Base-by-base conservation (phyloP, 2,113 vertebrate genomes). In the Calidris pugnax region DNA sequence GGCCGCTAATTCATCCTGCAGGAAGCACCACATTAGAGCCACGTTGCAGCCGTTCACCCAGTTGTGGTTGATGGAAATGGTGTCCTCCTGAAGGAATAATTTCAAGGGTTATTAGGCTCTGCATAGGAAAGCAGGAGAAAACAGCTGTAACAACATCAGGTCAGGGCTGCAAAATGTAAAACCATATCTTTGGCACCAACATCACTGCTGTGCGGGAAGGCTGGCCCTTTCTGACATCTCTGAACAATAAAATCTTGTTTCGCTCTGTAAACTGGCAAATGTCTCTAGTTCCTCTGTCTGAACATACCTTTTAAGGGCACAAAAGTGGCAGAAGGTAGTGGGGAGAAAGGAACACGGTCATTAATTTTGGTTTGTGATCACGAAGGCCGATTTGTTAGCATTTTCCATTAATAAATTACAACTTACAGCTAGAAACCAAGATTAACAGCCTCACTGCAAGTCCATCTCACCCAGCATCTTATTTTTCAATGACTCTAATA, bases 1-100 rank as follows among this genome's bases (percentile, higher is more conserved):
- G 0, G 99, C 98, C 1, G 91, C 97, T 26, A 99, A 97, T 90
- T 99, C 99, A 18, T 96, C 98, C 95, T 99, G 99, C 47, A 99
- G 99, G 95, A 99, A 99, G 95, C 97, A 87, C 99, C 99, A 99
- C 99, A 99, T 99, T 48, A 98, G 96, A 82, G 99, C 98, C 93
- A 99, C 91, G 37, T 99, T 99, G 96, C 98, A 99, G 91, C 99
- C 99, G 4, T 99, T 99, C 60, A 99, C 92, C 99, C 99, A 99
- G 97, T 99, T 99, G 97, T 99, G 99, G 97, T 99, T 99, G 88
- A 99, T 98, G 72, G 99, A 99, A 87, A 99, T 99, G 21, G 99
- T 99, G 89, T 99, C 99, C n/a, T 99, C 99, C 99, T 99, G 89
- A 93, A 55, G 74, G 51, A 23, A 41, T 1, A 63, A 55, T 6